Conservation (phyloP, 2,797 vertebrate genomes). For the Avahi laniger region DNA sequence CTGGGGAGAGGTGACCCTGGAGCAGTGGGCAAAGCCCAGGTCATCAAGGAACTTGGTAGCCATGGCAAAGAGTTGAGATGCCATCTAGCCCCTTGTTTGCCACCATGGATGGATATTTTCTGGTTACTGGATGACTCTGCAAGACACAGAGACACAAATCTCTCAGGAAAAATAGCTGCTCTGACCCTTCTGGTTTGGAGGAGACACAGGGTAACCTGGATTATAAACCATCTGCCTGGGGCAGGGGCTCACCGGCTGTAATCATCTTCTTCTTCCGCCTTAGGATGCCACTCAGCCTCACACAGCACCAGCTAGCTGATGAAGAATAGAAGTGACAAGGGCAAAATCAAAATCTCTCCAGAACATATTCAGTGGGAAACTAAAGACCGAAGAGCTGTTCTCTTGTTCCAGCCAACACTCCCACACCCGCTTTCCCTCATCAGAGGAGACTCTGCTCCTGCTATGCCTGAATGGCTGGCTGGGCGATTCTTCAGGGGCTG, state of each 20-base stretch:
- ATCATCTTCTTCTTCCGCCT: conserved; percentile 86
- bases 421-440: background rate
- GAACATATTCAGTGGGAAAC: conserved; percentile 73
- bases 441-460: background rate
- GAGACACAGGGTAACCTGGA: conserved; percentile 77
- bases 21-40: background rate
- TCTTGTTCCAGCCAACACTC: conserved; percentile 78
- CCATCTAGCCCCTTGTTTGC: background rate
- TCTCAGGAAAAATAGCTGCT: background rate
- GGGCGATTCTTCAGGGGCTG: conserved; percentile 55
- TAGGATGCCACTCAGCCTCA: conserved; percentile 84
- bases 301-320: conserved; percentile 85
- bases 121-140: background rate
- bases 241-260: conserved; percentile 80
- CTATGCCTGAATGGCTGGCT: conserved; percentile 37
- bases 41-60: background rate
- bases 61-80: rapidly evolving
- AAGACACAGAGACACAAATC: background rate
- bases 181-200: conserved; percentile 47
- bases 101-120: background rate
- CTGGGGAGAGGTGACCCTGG: background rate
- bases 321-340: conserved; percentile 89
- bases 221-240: conserved; percentile 79
- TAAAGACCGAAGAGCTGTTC: conserved; percentile 65
- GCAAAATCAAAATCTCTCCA: conserved; percentile 83